A percentile compares a stretch with the other conserved stretches of the same genome.
Evolutionary conservation across 2,797 vertebrate species (phyloP).

Genomic region (Fistularia tabacaria): DNA sequence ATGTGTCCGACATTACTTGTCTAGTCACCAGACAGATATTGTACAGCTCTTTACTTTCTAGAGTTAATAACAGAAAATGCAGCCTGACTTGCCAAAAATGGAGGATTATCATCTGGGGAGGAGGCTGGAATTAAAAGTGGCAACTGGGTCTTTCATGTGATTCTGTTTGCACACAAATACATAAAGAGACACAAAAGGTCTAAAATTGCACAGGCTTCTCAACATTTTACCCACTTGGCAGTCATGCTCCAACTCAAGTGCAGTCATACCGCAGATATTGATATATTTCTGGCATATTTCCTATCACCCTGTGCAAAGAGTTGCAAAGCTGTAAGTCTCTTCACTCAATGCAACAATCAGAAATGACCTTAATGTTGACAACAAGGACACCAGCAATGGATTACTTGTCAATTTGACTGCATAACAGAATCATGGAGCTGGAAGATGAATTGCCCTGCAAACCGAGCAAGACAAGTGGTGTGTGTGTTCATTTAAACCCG

Average conservation of each 20-base stretch:
- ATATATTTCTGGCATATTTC: slow-evolving; percentile 43
- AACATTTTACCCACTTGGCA: slow-evolving; percentile 1
- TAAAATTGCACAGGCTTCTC: background rate
- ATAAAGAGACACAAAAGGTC: background rate
- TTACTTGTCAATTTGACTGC: slow-evolving; percentile 83
- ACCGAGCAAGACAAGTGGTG: slow-evolving; percentile 76
- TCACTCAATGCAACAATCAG: slow-evolving; percentile 71
- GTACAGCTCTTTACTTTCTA: slow-evolving; percentile 17
- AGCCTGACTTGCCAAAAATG: background rate
- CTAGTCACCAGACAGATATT: slow-evolving; percentile 37
- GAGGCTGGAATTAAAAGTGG: slow-evolving; percentile 18
- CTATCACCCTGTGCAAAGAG: slow-evolving; percentile 42
- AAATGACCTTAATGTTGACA: slow-evolving; percentile 79
- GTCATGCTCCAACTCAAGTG: slow-evolving; percentile 28
- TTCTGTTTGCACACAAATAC: background rate
- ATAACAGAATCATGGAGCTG: slow-evolving; percentile 78
- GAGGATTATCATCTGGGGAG: slow-evolving; percentile 7
- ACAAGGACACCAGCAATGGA: slow-evolving; percentile 80
- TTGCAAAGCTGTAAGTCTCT: slow-evolving; percentile 53
- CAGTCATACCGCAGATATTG: slow-evolving; percentile 33
- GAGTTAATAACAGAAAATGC: slow-evolving; percentile 13
- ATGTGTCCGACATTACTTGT: slow-evolving; percentile 2
- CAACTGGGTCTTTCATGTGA: slow-evolving; percentile 7
- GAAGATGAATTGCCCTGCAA: slow-evolving; percentile 82
- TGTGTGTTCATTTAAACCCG: slow-evolving; percentile 82